Base-by-base conservation (phyloP, 2,797 vertebrate genomes). In the Karalla daura region DNA sequence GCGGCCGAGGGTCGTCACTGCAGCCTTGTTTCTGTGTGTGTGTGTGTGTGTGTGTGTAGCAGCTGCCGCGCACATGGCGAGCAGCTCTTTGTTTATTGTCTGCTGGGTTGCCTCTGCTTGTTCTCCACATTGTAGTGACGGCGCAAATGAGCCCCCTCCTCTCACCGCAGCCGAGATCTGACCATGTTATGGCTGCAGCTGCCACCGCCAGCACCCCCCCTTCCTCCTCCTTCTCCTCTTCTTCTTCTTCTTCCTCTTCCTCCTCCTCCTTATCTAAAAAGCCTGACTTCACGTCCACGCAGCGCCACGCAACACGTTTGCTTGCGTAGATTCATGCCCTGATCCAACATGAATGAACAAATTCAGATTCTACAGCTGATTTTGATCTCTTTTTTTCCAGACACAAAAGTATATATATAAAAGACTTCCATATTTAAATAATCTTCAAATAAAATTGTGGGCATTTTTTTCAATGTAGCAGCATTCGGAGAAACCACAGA, bases 61-160 rank as follows among this genome's bases (percentile, higher is more conserved):
- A 90, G 90, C 91, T 91, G 93, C 78, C 46, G 76, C 76, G 77
- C 92, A 93, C 88, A 90, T 91, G 91, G 88, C 74, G 70, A 81
- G 52, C 70, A 37, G 60, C 66, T 83, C 87, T 90, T 90, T 92
- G 89, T 92, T 89, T 88, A 83, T 90, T 88, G 85, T 88, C 86
- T 76, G 73, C 66, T 30, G 60, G 61, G 41, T 56, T 58, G 78
- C 71, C 73, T 67, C 43, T 46, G 74, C 70, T 73, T 41, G 64
- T 80, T 75, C 70, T 63, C 58, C 72, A 63, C 74, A 63, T 75
- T 65, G 64, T 70, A 28, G 41, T 52, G 63, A 53, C 72, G 46
- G 53, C 17, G 45, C 54, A 59, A 41, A 54, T 24, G 37, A 53
- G 63, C 66, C 67, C 59, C 35, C 53, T 39, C 49, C 45, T 62